Evolutionary conservation across 2,888 invertebrate species (phyloP).

Genomic region (Poecilus cupreus): DNA sequence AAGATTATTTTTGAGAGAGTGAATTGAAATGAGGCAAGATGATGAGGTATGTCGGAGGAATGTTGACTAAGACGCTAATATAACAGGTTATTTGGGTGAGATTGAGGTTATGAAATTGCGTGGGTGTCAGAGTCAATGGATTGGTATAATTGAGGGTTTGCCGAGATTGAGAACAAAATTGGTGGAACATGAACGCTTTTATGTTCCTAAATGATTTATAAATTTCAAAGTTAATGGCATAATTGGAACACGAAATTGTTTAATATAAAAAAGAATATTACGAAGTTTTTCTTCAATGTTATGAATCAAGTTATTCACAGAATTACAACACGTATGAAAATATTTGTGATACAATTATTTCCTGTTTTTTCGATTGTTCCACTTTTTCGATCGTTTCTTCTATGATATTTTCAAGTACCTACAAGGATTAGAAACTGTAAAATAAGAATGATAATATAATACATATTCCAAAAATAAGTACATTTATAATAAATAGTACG

Average conservation of each 20-base stretch:
- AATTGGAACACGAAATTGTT: constrained; percentile 1
- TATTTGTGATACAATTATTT: too few relatives aligned
- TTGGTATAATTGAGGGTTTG: constrained; percentile 30
- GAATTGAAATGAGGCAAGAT: constrained; percentile 2
- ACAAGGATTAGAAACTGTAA: too few relatives aligned
- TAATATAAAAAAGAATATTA: too few relatives aligned
- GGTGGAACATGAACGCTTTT: constrained; percentile 7
- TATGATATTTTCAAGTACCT: too few relatives aligned
- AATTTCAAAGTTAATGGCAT: not conserved
- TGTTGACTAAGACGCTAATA: constrained; percentile 16
- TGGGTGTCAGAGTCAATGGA: constrained; percentile 32
- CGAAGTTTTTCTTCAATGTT: too few relatives aligned
- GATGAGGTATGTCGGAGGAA: not conserved
- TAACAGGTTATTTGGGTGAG: constrained; percentile 28
- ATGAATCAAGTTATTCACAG: too few relatives aligned
- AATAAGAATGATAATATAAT: too few relatives aligned
- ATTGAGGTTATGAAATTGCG: constrained; percentile 38
- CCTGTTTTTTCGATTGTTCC: too few relatives aligned
- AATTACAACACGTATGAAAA: too few relatives aligned
- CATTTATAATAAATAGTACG: too few relatives aligned
- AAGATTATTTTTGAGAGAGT: not conserved
- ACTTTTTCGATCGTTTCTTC: too few relatives aligned
- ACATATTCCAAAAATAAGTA: too few relatives aligned
- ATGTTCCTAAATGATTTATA: constrained; percentile 15
- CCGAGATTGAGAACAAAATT: constrained; percentile 31